These are phyloP conservation scores for Cephus cinctus DNA, from an alignment of 1,140 invertebrate genomes.

Conservation along the genomic window DNA sequence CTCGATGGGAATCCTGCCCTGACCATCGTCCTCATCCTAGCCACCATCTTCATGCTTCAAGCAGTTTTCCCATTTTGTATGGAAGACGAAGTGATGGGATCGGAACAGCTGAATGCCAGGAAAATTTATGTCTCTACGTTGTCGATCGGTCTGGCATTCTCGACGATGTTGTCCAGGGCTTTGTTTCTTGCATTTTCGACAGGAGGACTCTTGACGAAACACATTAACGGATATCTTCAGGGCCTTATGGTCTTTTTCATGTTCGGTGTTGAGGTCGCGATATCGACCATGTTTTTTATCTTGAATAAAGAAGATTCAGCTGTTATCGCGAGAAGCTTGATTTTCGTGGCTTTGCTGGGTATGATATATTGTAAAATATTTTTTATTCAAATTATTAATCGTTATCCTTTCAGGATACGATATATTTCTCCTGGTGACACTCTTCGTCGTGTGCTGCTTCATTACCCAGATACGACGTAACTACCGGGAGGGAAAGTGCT, in stretches of 20 bases:
- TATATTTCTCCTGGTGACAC: slow-evolving; percentile 57
- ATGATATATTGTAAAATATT: slow-evolving; percentile 17
- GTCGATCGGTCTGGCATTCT: slow-evolving; percentile 58
- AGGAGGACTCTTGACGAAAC: slow-evolving; percentile 59
- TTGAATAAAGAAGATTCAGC: slow-evolving; percentile 35
- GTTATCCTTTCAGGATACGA: slow-evolving; percentile 48
- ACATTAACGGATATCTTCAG: slow-evolving; percentile 64
- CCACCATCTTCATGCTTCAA: slow-evolving; percentile 54
- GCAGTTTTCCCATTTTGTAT: slow-evolving; percentile 60
- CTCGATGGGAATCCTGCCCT: slow-evolving; percentile 59
- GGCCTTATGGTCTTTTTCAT: slow-evolving; percentile 60
- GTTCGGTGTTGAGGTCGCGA: slow-evolving; percentile 54
- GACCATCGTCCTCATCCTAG: slow-evolving; percentile 56
- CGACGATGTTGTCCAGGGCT: slow-evolving; percentile 59
- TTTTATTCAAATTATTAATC: neutral
- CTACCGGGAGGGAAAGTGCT: slow-evolving; percentile 62
- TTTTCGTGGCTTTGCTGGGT: slow-evolving; percentile 44
- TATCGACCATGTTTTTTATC: slow-evolving; percentile 50
- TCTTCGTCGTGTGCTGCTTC: slow-evolving; percentile 56
- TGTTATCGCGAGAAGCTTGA: slow-evolving; percentile 28
- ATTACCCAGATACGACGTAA: slow-evolving; percentile 59
- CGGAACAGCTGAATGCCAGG: slow-evolving; percentile 49
- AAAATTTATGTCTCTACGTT: slow-evolving; percentile 57
- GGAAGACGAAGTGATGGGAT: slow-evolving; percentile 36
- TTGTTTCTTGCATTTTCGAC: slow-evolving; percentile 61